Percentiles rank a stretch among this genome's conserved stretches.
Conservation (phyloP, 2,113 vertebrate species). For the human (Homo sapiens) region GRCh38 chr11:46433501-46434000, state of each 20-base stretch:
- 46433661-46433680: neutral
- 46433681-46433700: neutral
- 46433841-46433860: too few species aligned
- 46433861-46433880: too few species aligned
- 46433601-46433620: constrained; percentile 99
- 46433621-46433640: constrained; percentile 90
- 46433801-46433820: neutral
- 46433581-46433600: constrained; percentile 98
- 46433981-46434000: too few species aligned
- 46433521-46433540: constrained; percentile 99
- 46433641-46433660: constrained; percentile 52
- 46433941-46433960: too few species aligned
- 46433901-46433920: too few species aligned
- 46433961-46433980: too few species aligned
- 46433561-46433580: constrained; percentile 98
- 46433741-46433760: neutral
- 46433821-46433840: too few species aligned
- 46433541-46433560: constrained; percentile 97
- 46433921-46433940: too few species aligned
- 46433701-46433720: neutral
- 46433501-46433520: constrained; percentile 98
- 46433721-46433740: neutral
- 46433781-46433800: neutral
- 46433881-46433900: too few species aligned
- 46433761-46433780: neutral